Evolutionary conservation across 2,888 invertebrate genomes (phyloP).

Genomic region (Rhimphoctona megacephalus): DNA sequence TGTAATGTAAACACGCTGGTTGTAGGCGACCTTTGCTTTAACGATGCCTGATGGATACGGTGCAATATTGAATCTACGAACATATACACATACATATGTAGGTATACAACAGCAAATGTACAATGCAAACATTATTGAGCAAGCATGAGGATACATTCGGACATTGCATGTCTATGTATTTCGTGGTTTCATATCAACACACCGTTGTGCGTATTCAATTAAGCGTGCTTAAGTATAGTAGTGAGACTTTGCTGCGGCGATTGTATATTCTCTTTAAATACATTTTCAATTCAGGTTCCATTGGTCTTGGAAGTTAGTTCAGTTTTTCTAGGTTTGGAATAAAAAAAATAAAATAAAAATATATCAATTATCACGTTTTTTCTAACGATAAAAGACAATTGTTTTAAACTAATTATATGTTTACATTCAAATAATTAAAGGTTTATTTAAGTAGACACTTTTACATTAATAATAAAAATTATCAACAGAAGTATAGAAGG

Average conservation of each 20-base stretch:
- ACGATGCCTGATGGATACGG: conserved; percentile 62
- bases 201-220: conserved; percentile 57
- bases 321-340: background rate
- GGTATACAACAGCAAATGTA: conserved; percentile 3
- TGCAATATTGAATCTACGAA: conserved; percentile 55
- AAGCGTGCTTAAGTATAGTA: conserved; percentile 35
- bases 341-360: background rate
- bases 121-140: conserved; percentile 47
- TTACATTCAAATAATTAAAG: too few species aligned
- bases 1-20: conserved; percentile 55
- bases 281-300: background rate
- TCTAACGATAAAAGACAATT: too few species aligned
- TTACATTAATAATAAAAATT: too few species aligned
- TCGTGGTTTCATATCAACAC: conserved; percentile 47
- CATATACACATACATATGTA: conserved; percentile 19
- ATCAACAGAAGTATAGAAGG: too few species aligned
- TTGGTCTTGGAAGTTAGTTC: background rate
- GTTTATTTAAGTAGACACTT: too few species aligned
- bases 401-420: too few species aligned
- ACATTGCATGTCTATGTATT: conserved; percentile 42
- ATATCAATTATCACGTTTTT: too few species aligned
- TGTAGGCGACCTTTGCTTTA: conserved; percentile 46
- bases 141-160: conserved; percentile 35
- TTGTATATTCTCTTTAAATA: background rate
- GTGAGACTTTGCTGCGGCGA: background rate